Percentiles rank a stretch among this genome's conserved stretches.
Conservation (phyloP, 2,113 vertebrate genomes). For the Salminus brasiliensis region DNA sequence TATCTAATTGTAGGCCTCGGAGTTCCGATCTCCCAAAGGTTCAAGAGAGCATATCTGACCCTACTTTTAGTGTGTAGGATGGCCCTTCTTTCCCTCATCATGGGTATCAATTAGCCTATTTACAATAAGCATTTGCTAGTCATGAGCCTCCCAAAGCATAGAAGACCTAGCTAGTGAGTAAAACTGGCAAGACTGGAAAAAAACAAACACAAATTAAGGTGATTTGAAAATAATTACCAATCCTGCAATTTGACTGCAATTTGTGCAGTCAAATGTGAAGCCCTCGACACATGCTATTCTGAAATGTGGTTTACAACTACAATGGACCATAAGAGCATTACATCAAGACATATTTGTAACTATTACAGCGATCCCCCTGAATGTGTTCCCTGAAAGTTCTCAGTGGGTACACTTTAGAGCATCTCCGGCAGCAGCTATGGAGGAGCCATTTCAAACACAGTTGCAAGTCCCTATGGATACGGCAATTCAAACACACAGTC, state of each 20-base stretch:
- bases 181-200: too few species aligned
- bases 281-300: background rate
- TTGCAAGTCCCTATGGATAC: slow-evolving; percentile 24
- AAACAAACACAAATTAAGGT: background rate
- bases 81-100: too few species aligned
- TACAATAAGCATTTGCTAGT: too few species aligned
- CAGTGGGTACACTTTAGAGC: background rate
- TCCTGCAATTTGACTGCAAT: too few species aligned
- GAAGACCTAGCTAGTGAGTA: too few species aligned
- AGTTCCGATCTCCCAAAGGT: too few species aligned
- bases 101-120: too few species aligned
- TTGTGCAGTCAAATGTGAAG: background rate
- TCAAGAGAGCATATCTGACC: too few species aligned
- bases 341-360: background rate
- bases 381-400: slow-evolving; percentile 24
- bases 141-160: too few species aligned
- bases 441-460: slow-evolving; percentile 3
- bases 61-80: too few species aligned
- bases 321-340: background rate
- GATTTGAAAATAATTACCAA: too few species aligned
- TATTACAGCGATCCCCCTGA: slow-evolving; percentile 8
- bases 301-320: slow-evolving; percentile 6
- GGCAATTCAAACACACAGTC: slow-evolving; percentile 36
- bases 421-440: background rate
- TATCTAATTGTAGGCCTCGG: too few species aligned